Base-by-base conservation (phyloP, 2,797 vertebrate genomes). In the Megaceryle alcyon region DNA sequence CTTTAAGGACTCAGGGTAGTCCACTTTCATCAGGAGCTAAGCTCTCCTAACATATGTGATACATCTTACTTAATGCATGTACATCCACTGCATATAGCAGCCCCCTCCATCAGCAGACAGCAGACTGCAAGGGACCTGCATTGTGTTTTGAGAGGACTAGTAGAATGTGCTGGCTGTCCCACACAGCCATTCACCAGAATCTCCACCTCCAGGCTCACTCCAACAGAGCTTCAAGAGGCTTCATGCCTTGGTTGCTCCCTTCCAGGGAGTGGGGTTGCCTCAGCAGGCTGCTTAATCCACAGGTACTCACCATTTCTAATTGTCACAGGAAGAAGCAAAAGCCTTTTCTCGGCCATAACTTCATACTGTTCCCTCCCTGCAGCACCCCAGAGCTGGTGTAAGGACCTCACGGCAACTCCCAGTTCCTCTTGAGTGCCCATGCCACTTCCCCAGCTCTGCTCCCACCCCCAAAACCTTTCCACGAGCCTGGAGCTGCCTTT, bases 361-460 rank as follows among this genome's bases (percentile, higher is more conserved):
- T 53, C 51, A 28, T 17, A 15, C 10, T 53, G 4, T 33, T 65
- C 49, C 64, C 12, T 14, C 14, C 7, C 15, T 25, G 0, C 17
- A 35, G 19, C 18, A 64, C 22, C 35, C 13, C 35, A 53, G 23
- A 71, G 13, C 33, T 26, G 6, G 5, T 7, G 4, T 5, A 4
- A 44, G 17, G 7, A 28, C 16, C 19, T 49, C 3, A 0, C 11
- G 46, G 10, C 9, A 71, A 28, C 14, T 65, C 41, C 16, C 41
- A 54, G 4, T 22, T 44, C 25, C n/a, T 61, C 37, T 26, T 33
- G 3, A 25, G 26, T 65, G 10, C 20, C 51, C 18, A 2, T 16
- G 0, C 12, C 21, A 29, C 2, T 19, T 9, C 10, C 26, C 6
- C 9, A 86, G 0, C 3, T 3, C 33, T 22, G 1, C 4, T 76